Percentiles rank a stretch among this genome's conserved stretches.
These are phyloP conservation scores for Syrmaticus mikado DNA, from an alignment of 2,113 vertebrate genomes.

Conservation along the genomic window DNA sequence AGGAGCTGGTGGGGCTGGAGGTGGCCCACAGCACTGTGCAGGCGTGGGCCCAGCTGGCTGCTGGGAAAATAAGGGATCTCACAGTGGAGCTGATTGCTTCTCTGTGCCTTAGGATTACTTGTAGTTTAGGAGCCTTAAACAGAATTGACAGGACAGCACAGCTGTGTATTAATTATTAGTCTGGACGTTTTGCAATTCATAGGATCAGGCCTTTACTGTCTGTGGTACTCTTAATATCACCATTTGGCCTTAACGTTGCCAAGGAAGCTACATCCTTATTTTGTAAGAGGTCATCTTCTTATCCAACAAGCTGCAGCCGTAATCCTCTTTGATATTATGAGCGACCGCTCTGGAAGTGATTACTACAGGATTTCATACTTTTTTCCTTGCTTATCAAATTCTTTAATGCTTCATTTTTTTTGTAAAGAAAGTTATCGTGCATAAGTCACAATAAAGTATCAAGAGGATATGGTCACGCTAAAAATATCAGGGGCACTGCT, in stretches of 20 bases:
- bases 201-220: background rate
- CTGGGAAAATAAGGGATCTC: background rate
- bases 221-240: background rate
- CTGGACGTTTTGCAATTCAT: background rate
- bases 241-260: background rate
- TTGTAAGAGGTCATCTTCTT: constrained; percentile 58
- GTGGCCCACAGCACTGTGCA: background rate
- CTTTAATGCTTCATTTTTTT: background rate
- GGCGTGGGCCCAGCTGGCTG: background rate
- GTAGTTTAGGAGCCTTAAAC: constrained; percentile 32
- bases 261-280: constrained; percentile 39
- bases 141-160: background rate
- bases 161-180: constrained; percentile 25
- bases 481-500: background rate
- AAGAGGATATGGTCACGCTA: background rate
- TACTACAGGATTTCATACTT: constrained; percentile 46
- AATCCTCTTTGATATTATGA: constrained; percentile 61
- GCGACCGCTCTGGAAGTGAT: constrained; percentile 52
- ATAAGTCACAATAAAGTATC: background rate
- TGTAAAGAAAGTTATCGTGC: constrained; percentile 7
- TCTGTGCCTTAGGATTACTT: constrained; percentile 15
- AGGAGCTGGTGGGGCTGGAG: background rate
- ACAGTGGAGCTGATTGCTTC: background rate
- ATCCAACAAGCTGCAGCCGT: constrained; percentile 6
- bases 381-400: constrained; percentile 18